Evolutionary conservation across 2,797 vertebrate species (phyloP).

Genomic region (Borostomias antarcticus): DNA sequence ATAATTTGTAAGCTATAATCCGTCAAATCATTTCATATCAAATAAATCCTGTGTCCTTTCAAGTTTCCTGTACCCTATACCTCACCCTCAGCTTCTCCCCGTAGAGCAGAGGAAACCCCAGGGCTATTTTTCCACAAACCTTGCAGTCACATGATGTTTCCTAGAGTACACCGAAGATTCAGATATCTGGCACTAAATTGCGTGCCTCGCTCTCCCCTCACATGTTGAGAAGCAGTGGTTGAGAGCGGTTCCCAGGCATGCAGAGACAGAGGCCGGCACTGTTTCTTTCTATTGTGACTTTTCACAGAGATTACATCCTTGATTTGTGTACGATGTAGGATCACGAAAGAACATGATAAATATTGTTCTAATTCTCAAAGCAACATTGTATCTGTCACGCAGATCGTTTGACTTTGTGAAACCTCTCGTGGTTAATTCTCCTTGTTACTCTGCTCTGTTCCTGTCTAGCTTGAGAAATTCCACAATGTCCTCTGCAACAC

Average conservation of each 20-base stretch:
- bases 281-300: too few relatives aligned
- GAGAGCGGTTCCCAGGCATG: conserved; percentile 32
- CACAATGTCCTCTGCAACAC: conserved; percentile 37
- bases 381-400: background rate
- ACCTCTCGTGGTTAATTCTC: too few relatives aligned
- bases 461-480: conserved; percentile 29
- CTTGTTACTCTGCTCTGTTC: too few relatives aligned
- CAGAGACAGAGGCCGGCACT: conserved; percentile 46
- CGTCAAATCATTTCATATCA: conserved; percentile 35
- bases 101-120: conserved; percentile 16
- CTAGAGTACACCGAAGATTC: conserved; percentile 30
- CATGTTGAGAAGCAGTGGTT: conserved; percentile 29
- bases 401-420: conserved; percentile 17
- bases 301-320: too few relatives aligned
- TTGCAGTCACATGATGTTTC: conserved; percentile 34
- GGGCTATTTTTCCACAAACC: conserved; percentile 26
- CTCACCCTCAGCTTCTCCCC: too few relatives aligned
- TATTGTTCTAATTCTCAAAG: background rate
- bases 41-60: conserved; percentile 24
- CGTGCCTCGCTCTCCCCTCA: conserved; percentile 25
- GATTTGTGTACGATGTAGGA: background rate
- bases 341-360: background rate
- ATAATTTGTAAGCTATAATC: conserved; percentile 35
- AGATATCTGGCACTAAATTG: conserved; percentile 30
- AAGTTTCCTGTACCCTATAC: conserved; percentile 23